A percentile compares a stretch with the other conserved stretches of the same genome.
Conservation (phyloP, 2,113 vertebrate genomes). For the Trematocara nigrifrons region DNA sequence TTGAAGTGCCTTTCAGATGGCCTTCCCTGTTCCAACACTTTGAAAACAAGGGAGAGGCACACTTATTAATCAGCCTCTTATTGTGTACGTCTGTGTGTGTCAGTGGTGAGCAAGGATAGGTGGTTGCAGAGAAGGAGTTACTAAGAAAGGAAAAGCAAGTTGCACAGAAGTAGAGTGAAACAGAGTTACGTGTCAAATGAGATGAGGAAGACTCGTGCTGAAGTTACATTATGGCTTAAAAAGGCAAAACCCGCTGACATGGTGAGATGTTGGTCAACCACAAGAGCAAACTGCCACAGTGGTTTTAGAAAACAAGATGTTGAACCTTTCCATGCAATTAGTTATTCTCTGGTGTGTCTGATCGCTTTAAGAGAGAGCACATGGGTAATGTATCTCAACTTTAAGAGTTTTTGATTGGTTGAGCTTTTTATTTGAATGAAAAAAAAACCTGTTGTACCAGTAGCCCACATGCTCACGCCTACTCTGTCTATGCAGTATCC, state of each 20-base stretch:
- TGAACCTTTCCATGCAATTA: background rate
- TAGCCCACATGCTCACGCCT: background rate
- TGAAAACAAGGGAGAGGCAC: constrained; percentile 52
- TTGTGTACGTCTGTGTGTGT: constrained; percentile 19
- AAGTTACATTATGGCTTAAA: background rate
- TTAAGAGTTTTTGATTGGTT: background rate
- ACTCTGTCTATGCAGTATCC: background rate
- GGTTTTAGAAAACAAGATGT: background rate
- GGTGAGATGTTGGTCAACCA: background rate
- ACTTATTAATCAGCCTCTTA: constrained; percentile 69
- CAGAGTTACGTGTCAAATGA: background rate
- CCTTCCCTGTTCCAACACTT: constrained; percentile 64
- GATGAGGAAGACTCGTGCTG: background rate
- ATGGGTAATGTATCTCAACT: background rate
- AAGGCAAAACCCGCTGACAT: background rate
- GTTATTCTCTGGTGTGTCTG: background rate
- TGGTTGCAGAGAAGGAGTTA: background rate
- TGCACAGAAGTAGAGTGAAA: background rate
- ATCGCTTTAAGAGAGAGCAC: background rate
- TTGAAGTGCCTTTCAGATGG: constrained; percentile 73
- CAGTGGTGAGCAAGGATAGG: background rate
- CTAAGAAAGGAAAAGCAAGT: background rate
- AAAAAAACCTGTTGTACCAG: background rate
- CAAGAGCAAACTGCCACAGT: background rate
- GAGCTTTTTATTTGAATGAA: background rate